Evolutionary conservation across 1,140 invertebrate genomes (phyloP), one percentile per base, ranked within the genome.

Genomic region (Agrypnia vestita): DNA sequence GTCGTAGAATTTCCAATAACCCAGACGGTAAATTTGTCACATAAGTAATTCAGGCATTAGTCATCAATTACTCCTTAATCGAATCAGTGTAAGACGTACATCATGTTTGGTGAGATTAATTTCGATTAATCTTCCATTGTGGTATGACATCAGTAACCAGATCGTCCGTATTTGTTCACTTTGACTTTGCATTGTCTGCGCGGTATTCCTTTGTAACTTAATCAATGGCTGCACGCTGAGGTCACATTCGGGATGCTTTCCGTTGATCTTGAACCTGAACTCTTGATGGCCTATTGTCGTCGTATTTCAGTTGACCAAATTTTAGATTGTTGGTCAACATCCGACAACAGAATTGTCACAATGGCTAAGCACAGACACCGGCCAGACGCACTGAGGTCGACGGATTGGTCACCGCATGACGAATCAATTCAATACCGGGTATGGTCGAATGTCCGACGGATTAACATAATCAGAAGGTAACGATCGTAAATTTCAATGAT

Each of bases 291-390:
- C 55, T 59, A 19, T 59, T 59, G 55, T 59, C 55, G 55, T 21
- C 15, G 55, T 59, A 59, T 59, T 59, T 59, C 55, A 17, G 21
- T 59, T 59, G 55, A 59, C 15, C 55, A 59, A 59, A 59, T 59
- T 59, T 56, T 19, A 8, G 4, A 56, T 56, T 15, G 25, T 35
- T 1, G 6, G 25, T 35, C 25, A 35, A 35, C 25, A 35, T 35
- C 25, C 6, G 6, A 35, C 25, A 35, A 35, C 25, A 35, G 1
- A 6, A 59, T 59, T 59, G 1, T 59, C 55, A 9, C 8, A 19
- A 59, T 15, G 15, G 11, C 55, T 15, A 59, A 17, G 55, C 15
- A 11, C 55, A 59, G 55, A 59, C 55, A 4, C 17, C 55, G 21
- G 15, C 15, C 55, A 59, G 55, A 59, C 17, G 55, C 21, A 59